Base-by-base conservation (phyloP, 2,113 vertebrate genomes). In the Parus major region DNA sequence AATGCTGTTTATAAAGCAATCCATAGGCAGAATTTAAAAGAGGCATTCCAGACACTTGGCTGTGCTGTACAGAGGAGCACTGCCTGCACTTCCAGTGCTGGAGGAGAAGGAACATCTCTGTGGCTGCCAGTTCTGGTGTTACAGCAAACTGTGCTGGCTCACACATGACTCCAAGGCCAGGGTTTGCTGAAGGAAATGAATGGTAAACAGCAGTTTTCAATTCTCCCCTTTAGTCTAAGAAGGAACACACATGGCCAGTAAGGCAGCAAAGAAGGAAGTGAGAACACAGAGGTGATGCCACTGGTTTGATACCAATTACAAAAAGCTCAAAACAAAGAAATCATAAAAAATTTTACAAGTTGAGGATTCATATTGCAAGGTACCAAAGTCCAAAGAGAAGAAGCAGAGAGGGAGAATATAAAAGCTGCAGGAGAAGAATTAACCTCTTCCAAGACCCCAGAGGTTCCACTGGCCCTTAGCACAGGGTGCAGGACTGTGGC, bases 51-150 rank as follows among this genome's bases (percentile, higher is more conserved):
- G 68, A 80, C 1, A 4, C 17, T 41, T 61, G 20, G 11, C 24
- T 88, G n/a, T 1, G 12, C 39, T 0, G 0, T 35, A 35, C 4
- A 39, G 39, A 39, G 12, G 28, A 64, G 60, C 81, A 52, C 2
- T 50, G 5, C 18, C 21, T 50, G 25, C 0, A 0, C 27, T 75
- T 71, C 35, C 33, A 29, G 42, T 36, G 42, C 36, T 66, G 57
- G 47, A 71, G 41, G 16, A 92, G 44, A 59, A 76, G 56, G 75
- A 44, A 66, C 49, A 22, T 31, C 13, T 60, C 68, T 72, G 59
- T 46, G 27, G 28, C 8, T 79, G 70, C 28, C 39, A 55, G 0
- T 24, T 24, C 28, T 57, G 19, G 47, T 75, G 42, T 42, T 82
- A 56, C 63, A 75, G 44, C 29, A 79, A 86, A 50, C 76, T 60